Evolutionary conservation across 2,797 vertebrate genomes (phyloP), one percentile per base, ranked within the genome.

Genomic region (Myotis myotis): DNA sequence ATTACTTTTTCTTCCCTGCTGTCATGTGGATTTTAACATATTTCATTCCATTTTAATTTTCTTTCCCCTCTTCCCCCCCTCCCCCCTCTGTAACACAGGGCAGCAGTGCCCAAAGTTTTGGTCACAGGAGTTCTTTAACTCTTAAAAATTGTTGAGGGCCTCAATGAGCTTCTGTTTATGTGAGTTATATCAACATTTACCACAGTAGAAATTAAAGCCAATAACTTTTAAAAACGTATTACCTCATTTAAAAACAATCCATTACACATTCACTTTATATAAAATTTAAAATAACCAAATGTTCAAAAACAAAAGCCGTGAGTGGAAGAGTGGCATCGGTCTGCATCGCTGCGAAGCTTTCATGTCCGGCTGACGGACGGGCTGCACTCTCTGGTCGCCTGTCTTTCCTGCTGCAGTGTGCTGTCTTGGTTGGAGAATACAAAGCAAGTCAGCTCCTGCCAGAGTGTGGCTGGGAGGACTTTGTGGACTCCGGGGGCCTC

Each of bases 331-430:
- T 49, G 16, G 49, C 12, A 6, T 0, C 19, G 11, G 83, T 53
- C 17, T 28, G 33, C 33, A 17, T 7, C 44, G 66, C 15, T 38
- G 68, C 20, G 10, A 25, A 70, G 8, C 51, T 70, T 79, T n/a
- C 15, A 10, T 0, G 10, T 60, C n/a, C 19, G 19, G 47, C 36
- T 33, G 7, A 4, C 0, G 5, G 72, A 13, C 57, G 44, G 76
- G 25, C n/a, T 74, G 17, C 3, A 2, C 49, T 22, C 49, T 19
- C 4, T 0, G 2, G 1, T 10, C 66, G 72, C 20, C 51, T 5
- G 47, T 28, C 0, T 16, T 44, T 0, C 13, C 49, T 44, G 28
- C 25, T 8, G n/a, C 16, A 15, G 20, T 0, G 0, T 2, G 5
- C 89, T 0, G 3, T 22, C 76, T 33, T 3, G 13, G 10, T 1